Evolutionary conservation across 2,113 vertebrate genomes (phyloP), one percentile per base, ranked within the genome.

Genomic region (Copsychus sechellarum): DNA sequence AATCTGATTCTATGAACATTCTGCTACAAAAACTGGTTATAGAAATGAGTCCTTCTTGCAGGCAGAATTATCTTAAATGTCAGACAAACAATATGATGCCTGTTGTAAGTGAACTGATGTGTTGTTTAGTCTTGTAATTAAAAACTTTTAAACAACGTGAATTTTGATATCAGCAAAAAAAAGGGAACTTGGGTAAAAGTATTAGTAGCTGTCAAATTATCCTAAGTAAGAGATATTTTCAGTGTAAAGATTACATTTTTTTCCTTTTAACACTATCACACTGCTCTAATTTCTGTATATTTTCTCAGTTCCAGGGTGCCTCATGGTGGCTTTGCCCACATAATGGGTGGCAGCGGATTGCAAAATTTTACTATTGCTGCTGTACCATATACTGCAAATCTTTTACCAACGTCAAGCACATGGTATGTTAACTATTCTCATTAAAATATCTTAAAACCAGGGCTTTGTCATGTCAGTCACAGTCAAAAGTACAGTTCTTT

Each of bases 311-410:
- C 99, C 76, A 99, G 99, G 89, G 99, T 99, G 74, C 99, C 99
- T 80, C 99, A 99, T 89, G 99, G 99, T 67, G 99, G 99, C 42
- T 99, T 99, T 97, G 99, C 99, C 58, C 99, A 98, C 89, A 98
- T 99, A 93, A 99, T 99, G 99, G 99, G 99, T 84, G 99, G 99
- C 81, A 99, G 99, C 6, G 99, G 99, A 86, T 96, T 99, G 94
- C 99, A 99, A 86, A 99, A 99, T 97, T 99, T 99, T 90, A 99
- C 99, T 12, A 98, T 99, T 56, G 98, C 99, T 96, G 99, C 99
- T 71, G 99, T 99, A 77, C 98, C 99, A 1, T 99, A 99, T 93
- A 99, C 98, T 79, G 97, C 98, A 90, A 99, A 99, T 98, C 98
- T 99, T 61, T 97, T 99, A 83, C 99, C 99, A 71, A 99, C 99